phyloP scores from a whole-genome alignment of 30 jellyfish, hydroid and myxozoan genomes.

The Euphysa ruthae region DNA sequence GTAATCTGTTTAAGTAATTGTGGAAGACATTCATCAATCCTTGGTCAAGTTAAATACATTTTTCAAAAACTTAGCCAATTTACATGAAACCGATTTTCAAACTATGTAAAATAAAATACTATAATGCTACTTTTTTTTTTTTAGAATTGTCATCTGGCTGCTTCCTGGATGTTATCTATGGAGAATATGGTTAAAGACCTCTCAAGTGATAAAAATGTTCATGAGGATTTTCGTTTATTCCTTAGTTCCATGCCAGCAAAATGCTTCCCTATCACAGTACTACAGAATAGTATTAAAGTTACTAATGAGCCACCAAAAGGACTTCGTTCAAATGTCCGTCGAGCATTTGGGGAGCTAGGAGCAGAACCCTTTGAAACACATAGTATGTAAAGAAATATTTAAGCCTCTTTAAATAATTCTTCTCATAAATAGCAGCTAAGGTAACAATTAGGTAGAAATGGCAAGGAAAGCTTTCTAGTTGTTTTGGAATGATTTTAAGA shows the following conservation, averaged over 20 bases:
- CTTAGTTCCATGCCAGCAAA: conserved; percentile 96
- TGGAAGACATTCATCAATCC: no score
- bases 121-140: neutral
- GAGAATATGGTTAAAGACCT: conserved; percentile 59
- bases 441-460: no score
- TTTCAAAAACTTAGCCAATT: no score
- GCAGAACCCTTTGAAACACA: conserved; percentile 76
- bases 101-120: no score
- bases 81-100: no score
- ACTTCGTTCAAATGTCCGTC: conserved; percentile 66
- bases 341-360: conserved; percentile 82
- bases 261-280: conserved; percentile 81
- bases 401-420: no score
- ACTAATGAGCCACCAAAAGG: conserved; percentile 98
- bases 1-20: no score
- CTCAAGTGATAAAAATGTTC: conserved; percentile 69
- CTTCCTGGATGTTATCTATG: conserved; percentile 96
- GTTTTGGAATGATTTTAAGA: no score
- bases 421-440: no score
- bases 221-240: conserved; percentile 74
- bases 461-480: no score
- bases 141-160: conserved; percentile 94
- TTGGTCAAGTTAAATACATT: no score
- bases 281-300: conserved; percentile 92
- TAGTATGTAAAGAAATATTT: no score